These are phyloP conservation scores for Harpalus rubripes DNA, from an alignment of 2,888 invertebrate species.

Conservation along the genomic window DNA sequence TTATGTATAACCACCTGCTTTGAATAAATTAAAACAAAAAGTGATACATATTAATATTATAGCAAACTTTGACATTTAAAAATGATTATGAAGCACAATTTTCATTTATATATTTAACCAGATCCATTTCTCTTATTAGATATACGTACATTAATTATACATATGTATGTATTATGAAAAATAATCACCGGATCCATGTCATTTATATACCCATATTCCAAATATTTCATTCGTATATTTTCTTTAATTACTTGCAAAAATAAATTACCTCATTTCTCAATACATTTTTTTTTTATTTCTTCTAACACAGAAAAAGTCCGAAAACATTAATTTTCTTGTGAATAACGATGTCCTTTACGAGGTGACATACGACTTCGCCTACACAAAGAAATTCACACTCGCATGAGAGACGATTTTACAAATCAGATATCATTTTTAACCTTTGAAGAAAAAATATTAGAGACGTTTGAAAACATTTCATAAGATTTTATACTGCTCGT, in stretches of 20 bases:
- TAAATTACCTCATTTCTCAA: not conserved
- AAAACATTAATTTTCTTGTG: not conserved
- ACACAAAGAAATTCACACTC: conserved; percentile 18
- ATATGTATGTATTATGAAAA: conserved; percentile 6
- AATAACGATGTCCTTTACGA: conserved; percentile 22
- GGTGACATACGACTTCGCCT: not conserved
- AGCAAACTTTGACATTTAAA: conserved; percentile 20
- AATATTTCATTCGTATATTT: not conserved
- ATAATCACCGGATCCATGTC: not conserved
- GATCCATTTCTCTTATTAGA: not conserved
- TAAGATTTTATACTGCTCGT: conserved; percentile 10
- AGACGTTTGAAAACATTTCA: conserved; percentile 16
- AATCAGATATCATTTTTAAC: conserved; percentile 44
- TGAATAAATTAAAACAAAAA: not conserved
- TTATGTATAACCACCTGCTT: not conserved
- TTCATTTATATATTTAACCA: conserved; percentile 23
- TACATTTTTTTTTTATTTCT: not conserved
- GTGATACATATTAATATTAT: conserved; percentile 7
- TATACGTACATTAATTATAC: too few species aligned
- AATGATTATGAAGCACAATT: not conserved
- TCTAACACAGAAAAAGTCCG: not conserved
- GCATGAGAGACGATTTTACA: conserved; percentile 26
- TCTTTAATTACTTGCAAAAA: not conserved
- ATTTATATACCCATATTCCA: not conserved
- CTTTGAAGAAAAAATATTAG: conserved; percentile 43